These are phyloP conservation scores for Venustoraphidia nigricollis DNA, from an alignment of 2,888 invertebrate species.

Conservation along the genomic window DNA sequence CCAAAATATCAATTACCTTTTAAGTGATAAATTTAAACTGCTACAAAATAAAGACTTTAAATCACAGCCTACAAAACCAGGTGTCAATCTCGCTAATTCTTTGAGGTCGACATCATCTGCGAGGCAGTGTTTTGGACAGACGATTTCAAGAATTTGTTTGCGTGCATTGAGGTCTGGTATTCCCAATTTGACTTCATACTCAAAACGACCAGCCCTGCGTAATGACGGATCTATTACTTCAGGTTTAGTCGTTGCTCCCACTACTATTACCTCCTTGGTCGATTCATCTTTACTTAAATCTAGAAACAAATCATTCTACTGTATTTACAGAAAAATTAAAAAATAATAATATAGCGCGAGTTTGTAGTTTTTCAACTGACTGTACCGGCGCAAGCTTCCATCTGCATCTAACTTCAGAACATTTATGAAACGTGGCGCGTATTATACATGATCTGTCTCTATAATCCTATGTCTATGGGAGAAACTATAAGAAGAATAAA, in stretches of 20 bases:
- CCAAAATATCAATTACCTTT: too few relatives aligned
- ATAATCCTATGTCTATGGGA: too few relatives aligned
- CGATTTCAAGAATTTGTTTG: conserved; percentile 55
- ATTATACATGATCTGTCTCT: too few relatives aligned
- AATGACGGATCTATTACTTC: conserved; percentile 87
- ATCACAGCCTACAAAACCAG: conserved; percentile 95
- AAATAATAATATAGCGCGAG: too few relatives aligned
- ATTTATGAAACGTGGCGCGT: too few relatives aligned
- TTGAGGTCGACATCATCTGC: conserved; percentile 53
- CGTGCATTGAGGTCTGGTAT: conserved; percentile 81
- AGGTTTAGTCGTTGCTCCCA: conserved; percentile 92
- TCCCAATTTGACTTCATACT: conserved; percentile 84
- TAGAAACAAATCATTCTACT: conserved; percentile 15
- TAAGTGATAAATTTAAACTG: too few relatives aligned
- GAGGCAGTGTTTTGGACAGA: conserved; percentile 56
- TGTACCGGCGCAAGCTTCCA: too few relatives aligned
- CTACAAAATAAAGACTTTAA: conserved; percentile 61
- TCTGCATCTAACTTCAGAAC: too few relatives aligned
- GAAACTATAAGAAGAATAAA: too few relatives aligned
- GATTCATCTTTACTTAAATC: conserved; percentile 33
- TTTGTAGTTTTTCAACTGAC: too few relatives aligned
- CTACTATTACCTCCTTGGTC: conserved; percentile 56
- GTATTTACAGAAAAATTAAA: background rate
- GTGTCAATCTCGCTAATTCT: conserved; percentile 68
- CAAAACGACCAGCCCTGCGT: conserved; percentile 82